Conservation (phyloP, 2,113 vertebrate species). For the Thinocorus orbignyianus region DNA sequence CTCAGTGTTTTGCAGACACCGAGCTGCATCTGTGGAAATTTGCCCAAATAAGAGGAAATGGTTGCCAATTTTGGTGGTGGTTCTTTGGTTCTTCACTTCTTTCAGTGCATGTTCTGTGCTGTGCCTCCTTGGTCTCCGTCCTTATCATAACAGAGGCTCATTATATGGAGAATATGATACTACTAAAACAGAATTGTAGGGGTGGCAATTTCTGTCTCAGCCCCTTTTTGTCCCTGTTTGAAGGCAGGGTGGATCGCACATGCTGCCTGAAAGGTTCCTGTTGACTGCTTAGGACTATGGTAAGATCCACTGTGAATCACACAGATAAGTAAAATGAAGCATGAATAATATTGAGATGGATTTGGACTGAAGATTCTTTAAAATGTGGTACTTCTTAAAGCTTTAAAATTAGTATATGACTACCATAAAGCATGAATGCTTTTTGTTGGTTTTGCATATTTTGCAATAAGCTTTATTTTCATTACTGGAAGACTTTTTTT, state of each 20-base stretch:
- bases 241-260: rapidly evolving
- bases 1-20: neutral
- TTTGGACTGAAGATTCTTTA: neutral
- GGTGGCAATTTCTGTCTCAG: too few species aligned
- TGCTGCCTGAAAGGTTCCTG: neutral
- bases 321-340: neutral
- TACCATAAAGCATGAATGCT: neutral
- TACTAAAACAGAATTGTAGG: neutral
- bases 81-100: neutral
- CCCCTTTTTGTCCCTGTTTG: neutral
- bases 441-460: neutral
- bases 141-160: neutral
- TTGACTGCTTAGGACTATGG: neutral
- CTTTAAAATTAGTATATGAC: neutral
- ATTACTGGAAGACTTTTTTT: neutral
- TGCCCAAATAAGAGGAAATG: neutral
- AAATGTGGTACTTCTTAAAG: neutral
- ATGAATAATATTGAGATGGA: neutral
- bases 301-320: neutral
- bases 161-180: neutral
- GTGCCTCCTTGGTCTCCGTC: neutral
- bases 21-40: neutral
- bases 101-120: rapidly evolving
- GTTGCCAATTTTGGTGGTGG: neutral
- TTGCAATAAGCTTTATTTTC: neutral